phyloP scores from a whole-genome alignment of 2,888 invertebrate species.

The Altica lythri region DNA sequence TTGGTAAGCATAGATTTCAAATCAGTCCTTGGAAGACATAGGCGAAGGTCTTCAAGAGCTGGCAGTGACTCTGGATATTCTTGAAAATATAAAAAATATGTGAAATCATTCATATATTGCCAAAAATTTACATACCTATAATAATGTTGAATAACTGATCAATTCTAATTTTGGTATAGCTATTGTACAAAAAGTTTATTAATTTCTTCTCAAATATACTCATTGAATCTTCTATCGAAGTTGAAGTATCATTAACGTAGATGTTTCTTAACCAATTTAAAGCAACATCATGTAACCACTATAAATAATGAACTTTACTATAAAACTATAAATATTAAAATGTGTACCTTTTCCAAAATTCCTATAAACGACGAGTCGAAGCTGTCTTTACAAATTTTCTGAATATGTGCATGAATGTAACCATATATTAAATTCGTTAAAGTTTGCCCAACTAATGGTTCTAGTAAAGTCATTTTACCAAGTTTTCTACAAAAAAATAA shows the following conservation, averaged over 20 bases:
- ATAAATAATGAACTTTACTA: slow-evolving; percentile 38
- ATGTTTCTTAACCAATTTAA: slow-evolving; percentile 86
- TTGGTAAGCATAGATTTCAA: slow-evolving; percentile 76
- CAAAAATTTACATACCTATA: slow-evolving; percentile 67
- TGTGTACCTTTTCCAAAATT: slow-evolving; percentile 70
- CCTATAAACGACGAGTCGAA: slow-evolving; percentile 82
- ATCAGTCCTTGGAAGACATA: slow-evolving; percentile 86
- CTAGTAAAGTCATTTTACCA: slow-evolving; percentile 77
- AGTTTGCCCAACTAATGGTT: slow-evolving; percentile 83
- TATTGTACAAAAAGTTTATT: slow-evolving; percentile 82
- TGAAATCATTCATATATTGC: neutral
- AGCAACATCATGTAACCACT: slow-evolving; percentile 87
- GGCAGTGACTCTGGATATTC: slow-evolving; percentile 96
- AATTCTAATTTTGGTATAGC: slow-evolving; percentile 85
- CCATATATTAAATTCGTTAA: slow-evolving; percentile 82
- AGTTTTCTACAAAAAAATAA: slow-evolving; percentile 59
- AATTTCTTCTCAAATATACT: slow-evolving; percentile 75
- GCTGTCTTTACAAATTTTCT: slow-evolving; percentile 81
- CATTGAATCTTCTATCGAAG: slow-evolving; percentile 64
- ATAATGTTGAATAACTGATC: slow-evolving; percentile 95
- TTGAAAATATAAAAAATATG: slow-evolving; percentile 45
- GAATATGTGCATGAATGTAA: slow-evolving; percentile 83
- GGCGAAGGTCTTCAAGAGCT: slow-evolving; percentile 85
- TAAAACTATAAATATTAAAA: neutral
- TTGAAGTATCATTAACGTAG: slow-evolving; percentile 70